Conservation (phyloP, 2,888 invertebrate species). For the Perizoma affinitatum region DNA sequence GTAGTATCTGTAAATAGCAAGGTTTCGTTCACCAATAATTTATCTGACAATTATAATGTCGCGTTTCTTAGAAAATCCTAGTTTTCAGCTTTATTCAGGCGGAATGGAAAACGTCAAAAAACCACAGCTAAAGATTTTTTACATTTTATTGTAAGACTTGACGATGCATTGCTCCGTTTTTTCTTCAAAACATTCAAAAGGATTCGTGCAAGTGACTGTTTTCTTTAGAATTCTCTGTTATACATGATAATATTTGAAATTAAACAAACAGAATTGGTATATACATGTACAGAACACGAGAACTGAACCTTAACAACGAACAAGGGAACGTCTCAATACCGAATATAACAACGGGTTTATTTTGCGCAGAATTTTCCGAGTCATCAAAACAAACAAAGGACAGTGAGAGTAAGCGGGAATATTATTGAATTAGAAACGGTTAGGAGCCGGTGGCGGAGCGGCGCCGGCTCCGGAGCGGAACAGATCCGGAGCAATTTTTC, state of each 20-base stretch:
- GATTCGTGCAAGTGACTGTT: background rate
- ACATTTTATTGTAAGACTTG: slow-evolving; percentile 2
- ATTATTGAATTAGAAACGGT: slow-evolving; percentile 34
- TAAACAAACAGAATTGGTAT: background rate
- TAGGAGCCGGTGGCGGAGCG: slow-evolving; percentile 16
- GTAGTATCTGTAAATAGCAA: too few relatives aligned
- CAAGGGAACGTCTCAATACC: slow-evolving; percentile 2
- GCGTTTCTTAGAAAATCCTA: too few relatives aligned
- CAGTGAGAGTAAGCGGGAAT: slow-evolving; percentile 26
- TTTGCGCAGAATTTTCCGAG: slow-evolving; percentile 16
- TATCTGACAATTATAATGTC: too few relatives aligned
- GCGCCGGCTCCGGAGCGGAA: slow-evolving; percentile 18
- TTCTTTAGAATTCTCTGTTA: background rate
- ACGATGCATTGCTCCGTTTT: slow-evolving; percentile 13
- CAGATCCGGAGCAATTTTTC: slow-evolving; percentile 15
- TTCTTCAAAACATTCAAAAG: background rate
- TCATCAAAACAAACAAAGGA: slow-evolving; percentile 24
- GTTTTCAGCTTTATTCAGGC: background rate
- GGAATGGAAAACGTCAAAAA: slow-evolving; percentile 8
- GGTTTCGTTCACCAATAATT: too few relatives aligned
- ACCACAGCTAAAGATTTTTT: slow-evolving; percentile 8
- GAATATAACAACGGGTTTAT: slow-evolving; percentile 17
- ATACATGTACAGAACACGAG: background rate
- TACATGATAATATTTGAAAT: background rate
- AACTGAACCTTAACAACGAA: slow-evolving; percentile 6